Evolutionary conservation across 2,797 vertebrate genomes (phyloP).

Genomic region (Sebastes itinus): DNA sequence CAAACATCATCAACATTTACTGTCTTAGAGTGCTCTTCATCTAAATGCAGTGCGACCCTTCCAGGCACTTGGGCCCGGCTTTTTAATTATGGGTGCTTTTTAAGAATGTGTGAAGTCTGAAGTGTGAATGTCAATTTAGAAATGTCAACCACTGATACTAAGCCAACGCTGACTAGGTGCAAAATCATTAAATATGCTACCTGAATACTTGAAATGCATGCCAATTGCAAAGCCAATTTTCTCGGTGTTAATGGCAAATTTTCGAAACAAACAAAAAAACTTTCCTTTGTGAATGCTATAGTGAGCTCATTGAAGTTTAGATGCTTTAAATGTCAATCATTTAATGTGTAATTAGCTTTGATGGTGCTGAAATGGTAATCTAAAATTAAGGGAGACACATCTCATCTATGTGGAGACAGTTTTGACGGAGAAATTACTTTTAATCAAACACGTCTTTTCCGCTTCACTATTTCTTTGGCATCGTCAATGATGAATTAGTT

Average conservation of each 20-base stretch:
- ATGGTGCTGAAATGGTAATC: not conserved
- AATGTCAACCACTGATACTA: slow-evolving; percentile 2
- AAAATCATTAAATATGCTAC: not conserved
- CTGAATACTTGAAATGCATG: not conserved
- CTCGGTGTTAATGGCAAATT: not conserved
- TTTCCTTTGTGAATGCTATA: not conserved
- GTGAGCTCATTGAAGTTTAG: not conserved
- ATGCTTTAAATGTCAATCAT: not conserved
- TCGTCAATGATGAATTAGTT: not conserved
- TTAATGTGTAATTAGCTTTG: not conserved
- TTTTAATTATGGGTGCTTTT: slow-evolving; percentile 35
- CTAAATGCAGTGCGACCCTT: slow-evolving; percentile 13
- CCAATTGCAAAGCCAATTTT: not conserved
- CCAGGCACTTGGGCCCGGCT: not conserved
- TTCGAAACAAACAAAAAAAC: not conserved
- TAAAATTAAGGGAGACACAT: not conserved
- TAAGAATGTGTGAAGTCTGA: slow-evolving; percentile 16
- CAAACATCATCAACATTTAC: slow-evolving; percentile 28
- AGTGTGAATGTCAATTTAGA: slow-evolving; percentile 15
- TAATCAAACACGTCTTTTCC: not conserved
- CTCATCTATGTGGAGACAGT: not conserved
- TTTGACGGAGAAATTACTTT: not conserved
- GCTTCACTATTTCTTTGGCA: not conserved
- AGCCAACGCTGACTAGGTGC: not conserved
- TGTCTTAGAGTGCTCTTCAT: slow-evolving; percentile 37